A percentile compares a stretch with the other conserved stretches of the same genome.
Conservation (phyloP, 1,140 invertebrate genomes). For the Sinonovacula constricta region DNA sequence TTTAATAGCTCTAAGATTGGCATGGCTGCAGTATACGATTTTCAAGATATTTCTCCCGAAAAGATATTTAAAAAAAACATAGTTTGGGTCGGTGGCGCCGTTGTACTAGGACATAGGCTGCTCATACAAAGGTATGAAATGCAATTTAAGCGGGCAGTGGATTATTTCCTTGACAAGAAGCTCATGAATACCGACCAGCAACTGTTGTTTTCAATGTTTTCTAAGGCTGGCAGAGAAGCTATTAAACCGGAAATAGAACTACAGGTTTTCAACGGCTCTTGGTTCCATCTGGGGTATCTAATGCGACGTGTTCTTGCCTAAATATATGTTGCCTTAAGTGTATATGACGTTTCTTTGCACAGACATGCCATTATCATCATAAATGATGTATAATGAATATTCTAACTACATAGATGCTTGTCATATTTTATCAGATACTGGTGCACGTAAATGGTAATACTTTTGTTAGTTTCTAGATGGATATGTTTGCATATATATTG, state of each 20-base stretch:
- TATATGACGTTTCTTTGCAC: no score
- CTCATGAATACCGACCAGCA: constrained; percentile 72
- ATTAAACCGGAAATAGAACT: constrained; percentile 60
- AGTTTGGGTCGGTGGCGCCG: constrained; percentile 57
- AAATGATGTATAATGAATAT: no score
- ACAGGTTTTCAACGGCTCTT: constrained; percentile 57
- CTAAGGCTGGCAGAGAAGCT: constrained; percentile 45
- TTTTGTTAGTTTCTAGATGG: no score
- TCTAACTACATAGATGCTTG: no score
- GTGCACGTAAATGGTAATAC: no score
- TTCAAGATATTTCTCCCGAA: constrained; percentile 3
- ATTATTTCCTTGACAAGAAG: constrained; percentile 56
- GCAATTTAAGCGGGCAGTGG: constrained; percentile 60
- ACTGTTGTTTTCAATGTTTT: constrained; percentile 66
- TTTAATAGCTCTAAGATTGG: constrained; percentile 57
- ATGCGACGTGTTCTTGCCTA: no score
- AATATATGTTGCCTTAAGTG: no score
- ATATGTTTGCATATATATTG: no score
- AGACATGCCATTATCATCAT: no score
- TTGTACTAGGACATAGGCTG: constrained; percentile 45
- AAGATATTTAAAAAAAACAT: constrained; percentile 55
- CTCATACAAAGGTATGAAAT: constrained; percentile 57
- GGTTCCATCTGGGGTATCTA: constrained; percentile 67
- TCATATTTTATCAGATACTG: no score
- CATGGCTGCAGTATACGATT: constrained; percentile 44